Evolutionary conservation across 1,140 invertebrate genomes (phyloP), one percentile per base, ranked within the genome.

Genomic region (Drosophila insularis): DNA sequence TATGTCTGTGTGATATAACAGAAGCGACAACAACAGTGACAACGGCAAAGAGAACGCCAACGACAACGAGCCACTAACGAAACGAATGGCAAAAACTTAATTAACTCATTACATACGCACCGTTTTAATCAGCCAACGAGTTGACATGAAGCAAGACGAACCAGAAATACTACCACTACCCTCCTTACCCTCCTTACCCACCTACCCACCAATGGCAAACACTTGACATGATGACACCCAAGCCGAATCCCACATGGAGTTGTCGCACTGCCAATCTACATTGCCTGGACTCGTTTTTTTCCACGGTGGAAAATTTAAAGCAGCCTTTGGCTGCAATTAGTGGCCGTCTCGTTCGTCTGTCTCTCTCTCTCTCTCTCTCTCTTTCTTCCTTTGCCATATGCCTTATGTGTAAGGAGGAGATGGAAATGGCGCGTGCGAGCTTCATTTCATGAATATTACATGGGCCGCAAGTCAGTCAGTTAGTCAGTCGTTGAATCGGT

Each of bases 101-200:
- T 91, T 91, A 91, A 91, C 89, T 90, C 89, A 91, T 91, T 91
- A 90, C 80, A 85, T 85, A 85, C 85, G 77, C 84, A 84, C 73
- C 71, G 76, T 84, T 89, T 87, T 87, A 84, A 89, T 89, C 84
- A 87, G 80, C 80, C 71, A 86, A 86, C 81, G 78, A 86, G 81
- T 65, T 76, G 81, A 72, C 74, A 82, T 59, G 77, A 19, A 37
- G 40, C n/a, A 23, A 46, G 39, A 19, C 65, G 39, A 40, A 39
- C 2, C 60, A 31, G 46, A 55, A 71, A 75, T 55, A 60, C 58
- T 69, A 64, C 46, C 81, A 68, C 39, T 19, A 21, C 37, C 31
- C 17, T 17, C 54, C 54, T 31, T n/a, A 27, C 27, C 27, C 27
- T 27, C n/a, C n/a, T n/a, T 23, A 17, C 37, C 31, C 17, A 50